These are phyloP conservation scores for Chrysochloris asiatica DNA, from an alignment of 2,113 vertebrate species.

Conservation along the genomic window DNA sequence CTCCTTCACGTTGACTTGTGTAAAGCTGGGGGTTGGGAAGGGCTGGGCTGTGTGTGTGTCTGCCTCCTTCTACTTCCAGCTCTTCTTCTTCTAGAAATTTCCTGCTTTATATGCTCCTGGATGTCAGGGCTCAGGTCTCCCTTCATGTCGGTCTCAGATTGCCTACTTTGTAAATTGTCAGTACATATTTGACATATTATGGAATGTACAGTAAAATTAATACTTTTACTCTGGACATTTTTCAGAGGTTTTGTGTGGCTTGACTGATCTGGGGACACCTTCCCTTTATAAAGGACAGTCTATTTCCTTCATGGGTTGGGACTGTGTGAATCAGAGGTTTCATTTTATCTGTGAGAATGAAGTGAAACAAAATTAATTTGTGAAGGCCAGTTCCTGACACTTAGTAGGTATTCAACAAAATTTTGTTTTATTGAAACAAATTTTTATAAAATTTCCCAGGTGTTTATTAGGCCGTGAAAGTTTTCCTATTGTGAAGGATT, in stretches of 20 bases:
- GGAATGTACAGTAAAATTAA: background rate
- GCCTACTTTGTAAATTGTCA: background rate
- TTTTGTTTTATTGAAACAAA: background rate
- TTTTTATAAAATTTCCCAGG: background rate
- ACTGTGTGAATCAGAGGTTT: too few relatives aligned
- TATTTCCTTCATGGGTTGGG: background rate
- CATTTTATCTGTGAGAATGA: background rate
- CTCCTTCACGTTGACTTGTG: background rate
- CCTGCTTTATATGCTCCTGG: background rate
- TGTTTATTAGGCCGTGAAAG: background rate
- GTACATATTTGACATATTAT: background rate
- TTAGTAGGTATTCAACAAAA: background rate
- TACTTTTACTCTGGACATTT: background rate
- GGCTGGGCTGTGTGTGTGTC: rapidly evolving
- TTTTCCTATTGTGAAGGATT: background rate
- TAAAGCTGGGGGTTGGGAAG: background rate
- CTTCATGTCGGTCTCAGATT: background rate
- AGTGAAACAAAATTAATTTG: too few relatives aligned
- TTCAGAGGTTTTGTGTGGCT: background rate
- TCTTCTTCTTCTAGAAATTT: too few relatives aligned
- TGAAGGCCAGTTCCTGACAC: background rate
- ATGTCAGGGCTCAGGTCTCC: background rate
- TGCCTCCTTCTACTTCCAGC: background rate
- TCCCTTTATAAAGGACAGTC: background rate
- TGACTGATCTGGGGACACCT: background rate